Evolutionary conservation across 1,140 invertebrate species (phyloP), one percentile per base, ranked within the genome.

Genomic region (Drosophila watanabei): DNA sequence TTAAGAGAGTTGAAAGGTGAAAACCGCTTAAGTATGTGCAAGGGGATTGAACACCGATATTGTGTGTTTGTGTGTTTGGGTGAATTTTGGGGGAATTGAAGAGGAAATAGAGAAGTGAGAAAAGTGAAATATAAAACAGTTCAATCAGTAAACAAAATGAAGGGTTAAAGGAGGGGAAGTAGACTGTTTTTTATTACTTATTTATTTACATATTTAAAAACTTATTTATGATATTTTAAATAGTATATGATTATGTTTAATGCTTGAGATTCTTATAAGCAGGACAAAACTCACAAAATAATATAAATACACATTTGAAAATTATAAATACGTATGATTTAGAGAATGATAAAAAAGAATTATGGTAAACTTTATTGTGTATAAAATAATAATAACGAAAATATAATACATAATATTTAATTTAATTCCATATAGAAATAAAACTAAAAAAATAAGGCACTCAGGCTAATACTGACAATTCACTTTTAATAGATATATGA

Each of bases 11-110:
- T 20, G 35, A 57, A 32, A 30, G 46, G 32, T 46, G 33, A 33
- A 63, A 37, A 54, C 51, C 62, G 28, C 59, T 61, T 43, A 58
- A 30, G 51, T 64, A 65, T 57, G 62, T 56, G 62, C 52, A 57
- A 65, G 28, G 54, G 52, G 33, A 56, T 56, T 56, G 54, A 56
- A 39, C 33, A 39, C 5, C 33, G 9, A 56, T 56, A n/a, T n/a
- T n/a, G n/a, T 56, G n/a, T 18, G 28, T 32, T 16, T 32, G 6
- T 49, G 1, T 32, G 16, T 49, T 20, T 58, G 46, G 14, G 11
- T 14, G 18, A 9, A 20, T 54, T 35, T 20, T 54, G 11, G 33
- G 33, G n/a, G 33, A 56, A 56, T 56, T 56, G 32, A 56, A 37
- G 18, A 16, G 52, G 8, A 56, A 56, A 37, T 56, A 30, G 8